These are phyloP conservation scores for Gadus macrocephalus DNA, from an alignment of 2,113 vertebrate genomes.

Conservation along the genomic window DNA sequence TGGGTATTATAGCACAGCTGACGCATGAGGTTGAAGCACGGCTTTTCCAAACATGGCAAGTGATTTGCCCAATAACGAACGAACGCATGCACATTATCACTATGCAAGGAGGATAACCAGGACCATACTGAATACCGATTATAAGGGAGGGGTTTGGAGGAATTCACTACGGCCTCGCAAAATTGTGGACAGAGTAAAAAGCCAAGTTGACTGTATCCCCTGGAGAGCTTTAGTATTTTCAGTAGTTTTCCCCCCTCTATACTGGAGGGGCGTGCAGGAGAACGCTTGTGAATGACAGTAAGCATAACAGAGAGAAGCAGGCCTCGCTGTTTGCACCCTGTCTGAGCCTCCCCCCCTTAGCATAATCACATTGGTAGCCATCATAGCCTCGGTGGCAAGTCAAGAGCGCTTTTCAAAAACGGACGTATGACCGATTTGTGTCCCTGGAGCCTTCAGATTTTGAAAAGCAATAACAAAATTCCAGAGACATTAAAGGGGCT, in stretches of 20 bases:
- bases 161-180: background rate
- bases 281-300: slow-evolving; percentile 28
- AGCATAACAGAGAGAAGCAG: slow-evolving; percentile 23
- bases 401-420: slow-evolving; percentile 21
- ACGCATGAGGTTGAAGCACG: slow-evolving; percentile 45
- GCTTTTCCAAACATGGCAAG: slow-evolving; percentile 31
- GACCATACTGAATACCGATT: too few relatives aligned
- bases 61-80: background rate
- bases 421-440: background rate
- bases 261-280: slow-evolving; percentile 18
- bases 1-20: slow-evolving; percentile 44
- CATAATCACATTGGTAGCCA: slow-evolving; percentile 37
- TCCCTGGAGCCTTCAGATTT: background rate
- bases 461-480: slow-evolving; percentile 3
- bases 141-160: too few relatives aligned
- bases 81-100: too few relatives aligned
- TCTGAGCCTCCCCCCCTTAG: slow-evolving; percentile 17
- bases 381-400: slow-evolving; percentile 18
- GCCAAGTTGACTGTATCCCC: background rate
- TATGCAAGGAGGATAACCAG: too few relatives aligned
- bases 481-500: slow-evolving; percentile 4
- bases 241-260: slow-evolving; percentile 1
- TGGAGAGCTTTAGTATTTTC: slow-evolving; percentile 6
- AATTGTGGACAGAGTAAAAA: background rate
- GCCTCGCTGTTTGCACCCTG: slow-evolving; percentile 22